Percentiles rank a stretch among this genome's conserved stretches.
Evolutionary conservation across 1,140 invertebrate species (phyloP).

Genomic region (Ostrea edulis): DNA sequence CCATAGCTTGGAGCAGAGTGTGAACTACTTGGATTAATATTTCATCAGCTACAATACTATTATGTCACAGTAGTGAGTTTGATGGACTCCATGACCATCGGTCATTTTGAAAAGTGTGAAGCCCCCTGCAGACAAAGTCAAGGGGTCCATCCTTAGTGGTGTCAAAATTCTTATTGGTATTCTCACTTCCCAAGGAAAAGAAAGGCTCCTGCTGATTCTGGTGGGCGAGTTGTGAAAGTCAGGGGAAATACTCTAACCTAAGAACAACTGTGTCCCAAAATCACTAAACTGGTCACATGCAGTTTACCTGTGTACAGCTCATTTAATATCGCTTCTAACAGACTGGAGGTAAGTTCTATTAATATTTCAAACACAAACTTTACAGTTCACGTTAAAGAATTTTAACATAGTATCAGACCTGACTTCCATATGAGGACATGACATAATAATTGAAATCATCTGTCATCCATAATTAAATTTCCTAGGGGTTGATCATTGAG

Average conservation of each 20-base stretch:
- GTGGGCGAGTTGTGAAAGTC: conserved; percentile 29
- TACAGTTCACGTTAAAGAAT: too few relatives aligned
- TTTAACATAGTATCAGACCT: neutral
- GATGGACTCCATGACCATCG: neutral
- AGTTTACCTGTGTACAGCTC: neutral
- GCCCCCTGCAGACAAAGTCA: neutral
- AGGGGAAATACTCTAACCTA: neutral
- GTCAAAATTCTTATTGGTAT: neutral
- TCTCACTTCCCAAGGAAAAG: neutral
- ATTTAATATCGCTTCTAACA: neutral
- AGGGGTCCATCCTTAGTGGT: neutral
- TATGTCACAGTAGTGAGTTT: conserved; percentile 28
- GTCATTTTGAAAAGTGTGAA: neutral
- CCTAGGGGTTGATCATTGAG: neutral
- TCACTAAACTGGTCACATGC: neutral
- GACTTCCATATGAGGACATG: neutral
- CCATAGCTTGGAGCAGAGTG: neutral
- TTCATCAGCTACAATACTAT: conserved; percentile 31
- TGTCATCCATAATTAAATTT: neutral
- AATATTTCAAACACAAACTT: neutral
- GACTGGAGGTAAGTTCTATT: neutral
- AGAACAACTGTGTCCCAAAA: neutral
- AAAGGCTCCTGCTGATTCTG: neutral
- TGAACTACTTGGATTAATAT: conserved; percentile 10
- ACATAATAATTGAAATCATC: neutral